phyloP scores from a whole-genome alignment of 2,113 vertebrate species.

The Colossoma macropomum region DNA sequence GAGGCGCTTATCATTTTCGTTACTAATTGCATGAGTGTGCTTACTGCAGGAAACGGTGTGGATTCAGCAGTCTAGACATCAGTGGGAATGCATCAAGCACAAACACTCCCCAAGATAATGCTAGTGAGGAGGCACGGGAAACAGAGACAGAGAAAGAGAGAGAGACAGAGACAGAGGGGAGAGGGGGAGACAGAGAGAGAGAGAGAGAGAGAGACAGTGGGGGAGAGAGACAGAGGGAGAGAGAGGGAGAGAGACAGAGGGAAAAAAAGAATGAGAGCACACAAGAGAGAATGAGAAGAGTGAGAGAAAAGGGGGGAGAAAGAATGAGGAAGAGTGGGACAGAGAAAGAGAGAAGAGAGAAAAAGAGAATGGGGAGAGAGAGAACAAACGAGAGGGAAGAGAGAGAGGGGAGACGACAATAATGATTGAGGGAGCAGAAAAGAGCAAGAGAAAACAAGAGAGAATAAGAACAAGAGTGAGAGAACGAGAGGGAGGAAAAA shows the following conservation, averaged over 20 bases:
- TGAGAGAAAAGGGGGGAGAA: not conserved
- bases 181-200: not conserved
- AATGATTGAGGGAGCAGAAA: too few relatives aligned
- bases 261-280: not conserved
- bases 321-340: not conserved
- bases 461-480: too few relatives aligned
- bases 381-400: not conserved
- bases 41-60: not conserved
- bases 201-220: too few relatives aligned
- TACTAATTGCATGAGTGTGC: constrained; percentile 19
- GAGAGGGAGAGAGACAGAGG: not conserved
- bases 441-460: not conserved
- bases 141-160: not conserved
- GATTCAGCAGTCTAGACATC: constrained; percentile 27
- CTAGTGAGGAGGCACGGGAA: not conserved
- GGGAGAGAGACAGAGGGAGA: not conserved
- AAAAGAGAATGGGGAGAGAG: not conserved
- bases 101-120: not conserved
- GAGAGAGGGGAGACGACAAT: not conserved
- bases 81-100: constrained; percentile 1
- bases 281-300: not conserved
- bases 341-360: not conserved
- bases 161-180: not conserved
- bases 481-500: too few relatives aligned
- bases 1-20: not conserved